A percentile compares a stretch with the other conserved stretches of the same genome.
Evolutionary conservation across 2,888 invertebrate species (phyloP).

Genomic region (Aphrophora alni): DNA sequence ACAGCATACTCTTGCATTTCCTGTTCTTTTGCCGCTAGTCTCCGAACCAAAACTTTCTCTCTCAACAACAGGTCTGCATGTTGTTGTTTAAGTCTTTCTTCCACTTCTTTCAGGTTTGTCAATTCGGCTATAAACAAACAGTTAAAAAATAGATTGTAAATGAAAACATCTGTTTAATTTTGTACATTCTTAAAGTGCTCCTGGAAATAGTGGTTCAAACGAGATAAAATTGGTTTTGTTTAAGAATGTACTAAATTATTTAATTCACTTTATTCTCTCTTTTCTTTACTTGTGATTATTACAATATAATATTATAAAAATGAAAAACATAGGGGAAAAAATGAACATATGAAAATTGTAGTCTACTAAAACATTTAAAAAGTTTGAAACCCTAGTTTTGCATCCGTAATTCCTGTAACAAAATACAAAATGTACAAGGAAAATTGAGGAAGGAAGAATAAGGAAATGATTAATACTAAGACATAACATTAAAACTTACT

Average conservation of each 20-base stretch:
- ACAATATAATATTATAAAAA: no score
- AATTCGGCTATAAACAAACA: constrained; percentile 67
- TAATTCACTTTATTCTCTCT: no score
- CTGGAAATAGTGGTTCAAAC: constrained; percentile 2
- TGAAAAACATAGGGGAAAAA: no score
- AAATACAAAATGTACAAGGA: not conserved
- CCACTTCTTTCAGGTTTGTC: constrained; percentile 75
- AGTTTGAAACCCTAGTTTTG: no score
- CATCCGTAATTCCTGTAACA: not conserved
- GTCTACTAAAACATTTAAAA: no score
- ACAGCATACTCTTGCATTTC: constrained; percentile 96
- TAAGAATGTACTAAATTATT: not conserved
- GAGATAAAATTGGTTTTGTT: not conserved
- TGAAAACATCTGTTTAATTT: not conserved
- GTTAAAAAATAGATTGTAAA: not conserved
- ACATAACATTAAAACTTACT: not conserved
- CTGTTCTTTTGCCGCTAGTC: constrained; percentile 94
- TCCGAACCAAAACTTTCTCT: constrained; percentile 90
- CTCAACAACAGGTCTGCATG: constrained; percentile 86
- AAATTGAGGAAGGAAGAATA: not conserved
- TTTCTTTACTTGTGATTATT: no score
- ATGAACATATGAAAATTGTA: no score
- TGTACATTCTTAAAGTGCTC: not conserved
- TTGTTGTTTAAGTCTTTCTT: constrained; percentile 81
- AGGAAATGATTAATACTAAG: not conserved